These are phyloP conservation scores for Heterotilapia buettikoferi DNA, from an alignment of 2,113 vertebrate genomes.

Conservation along the genomic window DNA sequence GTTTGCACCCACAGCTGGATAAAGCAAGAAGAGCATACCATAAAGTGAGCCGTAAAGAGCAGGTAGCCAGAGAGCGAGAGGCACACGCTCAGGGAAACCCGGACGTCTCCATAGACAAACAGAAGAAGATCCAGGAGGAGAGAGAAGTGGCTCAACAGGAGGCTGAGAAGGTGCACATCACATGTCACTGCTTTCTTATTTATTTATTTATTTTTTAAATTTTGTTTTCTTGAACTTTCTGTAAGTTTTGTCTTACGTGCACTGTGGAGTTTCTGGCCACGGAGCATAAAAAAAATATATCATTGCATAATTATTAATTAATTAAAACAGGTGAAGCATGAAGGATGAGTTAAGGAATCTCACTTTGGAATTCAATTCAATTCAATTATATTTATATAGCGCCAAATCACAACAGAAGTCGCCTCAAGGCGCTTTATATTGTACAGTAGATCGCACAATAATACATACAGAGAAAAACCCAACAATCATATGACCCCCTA, in stretches of 20 bases:
- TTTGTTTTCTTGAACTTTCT: neutral
- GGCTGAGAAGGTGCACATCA: constrained; percentile 51
- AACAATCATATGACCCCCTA: too few relatives aligned
- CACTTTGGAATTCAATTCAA: neutral
- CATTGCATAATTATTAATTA: neutral
- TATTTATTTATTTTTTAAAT: rapidly evolving
- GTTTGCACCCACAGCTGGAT: constrained; percentile 61
- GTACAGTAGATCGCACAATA: too few relatives aligned
- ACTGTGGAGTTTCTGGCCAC: neutral
- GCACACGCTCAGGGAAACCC: constrained; percentile 70
- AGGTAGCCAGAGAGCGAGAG: constrained; percentile 60
- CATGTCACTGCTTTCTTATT: neutral
- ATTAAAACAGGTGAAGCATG: neutral
- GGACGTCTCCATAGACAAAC: constrained; percentile 67
- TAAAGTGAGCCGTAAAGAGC: constrained; percentile 67
- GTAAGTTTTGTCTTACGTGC: neutral
- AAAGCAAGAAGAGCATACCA: constrained; percentile 71
- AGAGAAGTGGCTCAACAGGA: constrained; percentile 62
- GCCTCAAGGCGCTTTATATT: too few relatives aligned
- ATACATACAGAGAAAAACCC: too few relatives aligned
- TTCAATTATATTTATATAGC: too few relatives aligned
- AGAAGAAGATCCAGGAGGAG: constrained; percentile 72
- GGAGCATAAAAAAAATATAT: rapidly evolving
- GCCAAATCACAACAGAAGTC: too few relatives aligned
- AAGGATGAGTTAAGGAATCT: neutral